Evolutionary conservation across 2,888 invertebrate genomes (phyloP).

Genomic region (Ctenicera cuprea): DNA sequence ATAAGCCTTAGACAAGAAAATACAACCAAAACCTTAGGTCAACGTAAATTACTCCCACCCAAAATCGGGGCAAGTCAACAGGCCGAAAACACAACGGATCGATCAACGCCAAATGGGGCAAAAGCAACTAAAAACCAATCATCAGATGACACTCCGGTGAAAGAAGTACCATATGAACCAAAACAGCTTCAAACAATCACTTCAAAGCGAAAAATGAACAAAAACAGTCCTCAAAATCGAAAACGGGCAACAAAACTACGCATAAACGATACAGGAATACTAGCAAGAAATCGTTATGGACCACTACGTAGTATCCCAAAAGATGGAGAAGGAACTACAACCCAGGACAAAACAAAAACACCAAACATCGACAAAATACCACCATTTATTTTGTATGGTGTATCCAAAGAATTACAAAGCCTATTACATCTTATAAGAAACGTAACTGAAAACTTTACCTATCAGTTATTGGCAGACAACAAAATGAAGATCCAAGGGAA

Average conservation of each 20-base stretch:
- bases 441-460: neutral
- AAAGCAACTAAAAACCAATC: neutral
- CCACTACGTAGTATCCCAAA: neutral
- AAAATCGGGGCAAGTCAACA: neutral
- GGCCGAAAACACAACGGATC: neutral
- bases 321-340: slow-evolving; percentile 1
- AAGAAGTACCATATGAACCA: slow-evolving; percentile 1
- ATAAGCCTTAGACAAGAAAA: slow-evolving; percentile 1
- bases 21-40: slow-evolving; percentile 7
- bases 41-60: slow-evolving; percentile 2
- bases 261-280: neutral
- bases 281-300: slow-evolving; percentile 1
- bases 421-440: neutral
- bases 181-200: neutral
- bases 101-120: slow-evolving; percentile 10
- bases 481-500: slow-evolving; percentile 1
- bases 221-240: neutral
- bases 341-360: neutral
- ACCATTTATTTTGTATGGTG: slow-evolving; percentile 4
- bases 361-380: too few relatives aligned
- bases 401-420: slow-evolving; percentile 1
- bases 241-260: slow-evolving; percentile 4
- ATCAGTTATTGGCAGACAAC: neutral
- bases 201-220: slow-evolving; percentile 5
- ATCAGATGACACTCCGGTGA: neutral